phyloP scores from a whole-genome alignment of 35 echinoderm and acorn worm species.

The Apostichopus californicus region DNA sequence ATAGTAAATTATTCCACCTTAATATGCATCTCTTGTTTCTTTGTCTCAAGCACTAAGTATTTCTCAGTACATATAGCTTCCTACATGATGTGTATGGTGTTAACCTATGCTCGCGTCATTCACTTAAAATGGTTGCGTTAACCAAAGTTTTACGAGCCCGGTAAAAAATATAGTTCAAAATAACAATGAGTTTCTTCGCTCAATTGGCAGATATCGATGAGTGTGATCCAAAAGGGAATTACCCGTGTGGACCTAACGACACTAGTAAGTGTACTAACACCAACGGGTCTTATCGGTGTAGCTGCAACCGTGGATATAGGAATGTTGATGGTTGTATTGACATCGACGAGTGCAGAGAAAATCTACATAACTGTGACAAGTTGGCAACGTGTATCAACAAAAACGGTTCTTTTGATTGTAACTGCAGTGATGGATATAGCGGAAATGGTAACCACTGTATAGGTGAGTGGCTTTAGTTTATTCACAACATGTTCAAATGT shows the following conservation, averaged over 20 bases:
- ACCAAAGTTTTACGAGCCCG: no score
- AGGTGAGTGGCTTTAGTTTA: background rate
- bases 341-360: background rate
- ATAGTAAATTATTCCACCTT: no score
- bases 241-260: background rate
- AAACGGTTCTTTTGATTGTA: background rate
- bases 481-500: background rate
- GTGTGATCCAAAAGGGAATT: background rate
- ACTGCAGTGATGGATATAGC: background rate
- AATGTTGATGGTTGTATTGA: background rate
- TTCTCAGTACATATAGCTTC: no score
- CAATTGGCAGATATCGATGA: background rate
- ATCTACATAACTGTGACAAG: background rate
- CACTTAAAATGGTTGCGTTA: no score
- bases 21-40: no score
- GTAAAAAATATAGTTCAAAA: no score
- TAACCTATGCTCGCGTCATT: no score
- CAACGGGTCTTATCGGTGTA: background rate
- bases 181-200: no score
- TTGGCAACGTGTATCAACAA: background rate
- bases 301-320: background rate
- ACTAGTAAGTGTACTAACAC: background rate
- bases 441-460: background rate
- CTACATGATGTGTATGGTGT: no score
- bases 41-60: no score